These are phyloP conservation scores for Albula goreensis DNA, from an alignment of 2,113 vertebrate species.

Conservation along the genomic window DNA sequence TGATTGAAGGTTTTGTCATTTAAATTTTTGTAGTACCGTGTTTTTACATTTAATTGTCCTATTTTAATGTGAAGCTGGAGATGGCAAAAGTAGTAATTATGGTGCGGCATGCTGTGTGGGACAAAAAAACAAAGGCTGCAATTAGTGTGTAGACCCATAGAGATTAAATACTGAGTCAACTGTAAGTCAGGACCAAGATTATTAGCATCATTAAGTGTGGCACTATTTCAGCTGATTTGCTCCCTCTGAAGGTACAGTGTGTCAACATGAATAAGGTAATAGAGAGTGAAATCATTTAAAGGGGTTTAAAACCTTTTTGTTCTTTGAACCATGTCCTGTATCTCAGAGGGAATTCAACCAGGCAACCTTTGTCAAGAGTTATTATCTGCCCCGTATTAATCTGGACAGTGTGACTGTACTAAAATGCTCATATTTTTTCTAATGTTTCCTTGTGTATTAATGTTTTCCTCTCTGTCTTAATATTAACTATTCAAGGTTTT, in stretches of 20 bases:
- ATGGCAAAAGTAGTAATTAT: neutral
- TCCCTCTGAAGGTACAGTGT: neutral
- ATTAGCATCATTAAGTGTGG: slow-evolving; percentile 9
- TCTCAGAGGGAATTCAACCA: neutral
- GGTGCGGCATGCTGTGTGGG: neutral
- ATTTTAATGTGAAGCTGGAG: neutral
- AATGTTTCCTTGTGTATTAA: too few relatives aligned
- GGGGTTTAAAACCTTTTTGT: neutral
- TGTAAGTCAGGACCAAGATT: neutral
- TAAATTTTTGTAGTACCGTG: neutral
- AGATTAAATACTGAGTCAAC: neutral
- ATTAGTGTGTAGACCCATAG: neutral
- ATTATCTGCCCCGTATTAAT: neutral
- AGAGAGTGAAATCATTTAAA: neutral
- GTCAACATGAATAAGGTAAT: neutral
- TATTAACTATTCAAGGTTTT: too few relatives aligned
- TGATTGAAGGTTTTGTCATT: neutral
- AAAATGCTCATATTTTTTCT: neutral
- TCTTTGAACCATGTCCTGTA: neutral
- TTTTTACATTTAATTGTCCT: neutral
- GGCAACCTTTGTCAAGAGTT: neutral
- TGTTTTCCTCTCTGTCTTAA: neutral
- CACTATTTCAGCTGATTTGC: slow-evolving; percentile 4
- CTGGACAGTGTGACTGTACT: neutral
- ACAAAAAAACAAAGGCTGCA: neutral